Conservation (phyloP, 2,113 vertebrate species). For the Ctenodactylus gundi region DNA sequence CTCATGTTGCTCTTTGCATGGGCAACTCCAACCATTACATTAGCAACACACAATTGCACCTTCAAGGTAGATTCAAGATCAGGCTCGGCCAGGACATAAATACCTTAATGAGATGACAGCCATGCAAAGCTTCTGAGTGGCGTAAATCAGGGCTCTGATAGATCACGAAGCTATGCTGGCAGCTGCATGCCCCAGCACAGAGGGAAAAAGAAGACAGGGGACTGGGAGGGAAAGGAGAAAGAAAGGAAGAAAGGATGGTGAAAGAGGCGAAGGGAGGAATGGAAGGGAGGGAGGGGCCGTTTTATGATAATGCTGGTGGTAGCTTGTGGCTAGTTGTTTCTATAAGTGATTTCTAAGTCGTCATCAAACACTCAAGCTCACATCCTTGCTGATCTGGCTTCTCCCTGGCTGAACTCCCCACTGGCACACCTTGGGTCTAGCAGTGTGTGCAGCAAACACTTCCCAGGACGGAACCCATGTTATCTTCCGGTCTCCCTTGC, state of each 20-base stretch:
- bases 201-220: not conserved
- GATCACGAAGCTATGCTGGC: slow-evolving; percentile 70
- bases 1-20: slow-evolving; percentile 82
- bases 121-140: slow-evolving; percentile 74
- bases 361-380: not conserved
- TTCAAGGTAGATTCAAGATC: slow-evolving; percentile 89
- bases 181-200: slow-evolving; percentile 3
- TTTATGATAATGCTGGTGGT: not conserved
- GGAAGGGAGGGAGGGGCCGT: too few relatives aligned
- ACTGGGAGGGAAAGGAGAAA: rapidly evolving
- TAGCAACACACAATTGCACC: slow-evolving; percentile 89
- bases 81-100: slow-evolving; percentile 81
- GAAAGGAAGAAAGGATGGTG: not conserved
- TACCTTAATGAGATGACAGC: slow-evolving; percentile 82
- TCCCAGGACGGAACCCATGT: not conserved
- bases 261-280: too few relatives aligned
- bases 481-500: not conserved
- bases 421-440: not conserved
- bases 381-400: not conserved
- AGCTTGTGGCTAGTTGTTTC: not conserved
- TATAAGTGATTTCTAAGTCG: not conserved
- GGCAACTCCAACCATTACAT: slow-evolving; percentile 87
- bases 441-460: not conserved
- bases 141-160: slow-evolving; percentile 79
- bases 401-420: not conserved